Evolutionary conservation across 2,888 invertebrate genomes (phyloP), one percentile per base, ranked within the genome.

Genomic region (Aleiodes leptofemur): DNA sequence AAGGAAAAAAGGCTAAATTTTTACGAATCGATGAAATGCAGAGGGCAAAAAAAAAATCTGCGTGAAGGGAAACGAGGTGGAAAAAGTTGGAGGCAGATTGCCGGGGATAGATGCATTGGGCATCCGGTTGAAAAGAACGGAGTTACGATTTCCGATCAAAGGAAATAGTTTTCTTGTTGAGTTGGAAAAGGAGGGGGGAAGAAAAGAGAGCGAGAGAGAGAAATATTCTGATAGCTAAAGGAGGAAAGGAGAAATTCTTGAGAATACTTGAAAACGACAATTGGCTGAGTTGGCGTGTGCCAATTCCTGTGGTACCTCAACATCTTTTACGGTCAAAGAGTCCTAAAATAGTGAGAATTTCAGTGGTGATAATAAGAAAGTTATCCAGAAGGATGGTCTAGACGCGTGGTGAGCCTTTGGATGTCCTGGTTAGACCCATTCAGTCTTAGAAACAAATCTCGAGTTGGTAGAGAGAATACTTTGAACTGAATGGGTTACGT

Each of bases 401-500:
- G 66, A 66, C 56, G 56, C 73, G 56, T 43, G 9, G 73, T 66
- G 64, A 66, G 73, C 66, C 13, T 71, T 55, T 68, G 74, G 76
- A 81, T 80, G 77, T 78, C 64, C 66, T 71, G 68, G 78, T 23
- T 23, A 80, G 77, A 78, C 80, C 80, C 16, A 76, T 77, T 78
- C 79, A 77, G 77, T 81, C 23, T 11, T 64, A 2, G 23, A 64
- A 48, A 64, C 64, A 64, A 64, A 64, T 43, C 48, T 64, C 16
- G 6, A 64, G 64, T 48, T 43, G 64, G 7, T 16, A 1, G 43
- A 61, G 43, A 61, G 23, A 23, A 38, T 43, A 23, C 43, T 14
- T 43, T 9, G 4, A 23, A 79, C 77, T 81, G 79, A 82, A 48
- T 43, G 48, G 48, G 64, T 64, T 64, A 48, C 64, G 64, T 43